These are phyloP conservation scores for Leuciscus idus DNA, from an alignment of 2,113 vertebrate genomes.

Conservation along the genomic window DNA sequence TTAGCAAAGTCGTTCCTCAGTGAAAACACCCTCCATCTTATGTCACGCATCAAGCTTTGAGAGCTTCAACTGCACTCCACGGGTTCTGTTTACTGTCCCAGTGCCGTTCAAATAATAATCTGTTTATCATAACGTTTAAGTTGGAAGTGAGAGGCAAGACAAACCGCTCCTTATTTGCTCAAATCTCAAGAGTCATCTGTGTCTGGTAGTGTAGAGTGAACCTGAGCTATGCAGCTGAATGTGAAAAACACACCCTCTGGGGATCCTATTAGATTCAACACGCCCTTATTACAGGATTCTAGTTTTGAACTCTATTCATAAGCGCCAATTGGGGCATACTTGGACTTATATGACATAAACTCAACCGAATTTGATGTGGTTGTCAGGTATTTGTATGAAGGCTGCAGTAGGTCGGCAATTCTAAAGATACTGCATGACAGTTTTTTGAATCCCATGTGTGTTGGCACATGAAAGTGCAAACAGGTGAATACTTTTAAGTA, in stretches of 20 bases:
- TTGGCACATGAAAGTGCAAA: neutral
- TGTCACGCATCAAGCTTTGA: neutral
- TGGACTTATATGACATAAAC: neutral
- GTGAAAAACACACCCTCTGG: conserved; percentile 60
- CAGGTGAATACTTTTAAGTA: neutral
- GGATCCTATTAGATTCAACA: conserved; percentile 41
- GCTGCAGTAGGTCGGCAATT: neutral
- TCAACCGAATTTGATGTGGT: neutral
- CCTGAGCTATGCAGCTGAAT: conserved; percentile 60
- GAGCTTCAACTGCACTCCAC: conserved; percentile 2
- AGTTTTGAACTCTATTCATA: neutral
- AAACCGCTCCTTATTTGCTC: neutral
- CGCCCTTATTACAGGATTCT: conserved; percentile 50
- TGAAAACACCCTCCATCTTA: conserved; percentile 5
- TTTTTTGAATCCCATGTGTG: neutral
- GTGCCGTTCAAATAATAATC: neutral
- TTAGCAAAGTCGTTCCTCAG: neutral
- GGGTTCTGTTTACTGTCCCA: neutral
- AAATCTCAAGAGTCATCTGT: conserved; percentile 26
- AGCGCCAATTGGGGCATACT: neutral
- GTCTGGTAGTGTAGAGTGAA: conserved; percentile 29
- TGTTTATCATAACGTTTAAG: neutral
- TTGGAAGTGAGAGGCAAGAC: neutral
- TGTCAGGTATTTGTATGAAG: neutral
- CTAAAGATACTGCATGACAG: neutral